phyloP scores from a whole-genome alignment of 2,797 vertebrate genomes.

The Eospalax fontanierii region DNA sequence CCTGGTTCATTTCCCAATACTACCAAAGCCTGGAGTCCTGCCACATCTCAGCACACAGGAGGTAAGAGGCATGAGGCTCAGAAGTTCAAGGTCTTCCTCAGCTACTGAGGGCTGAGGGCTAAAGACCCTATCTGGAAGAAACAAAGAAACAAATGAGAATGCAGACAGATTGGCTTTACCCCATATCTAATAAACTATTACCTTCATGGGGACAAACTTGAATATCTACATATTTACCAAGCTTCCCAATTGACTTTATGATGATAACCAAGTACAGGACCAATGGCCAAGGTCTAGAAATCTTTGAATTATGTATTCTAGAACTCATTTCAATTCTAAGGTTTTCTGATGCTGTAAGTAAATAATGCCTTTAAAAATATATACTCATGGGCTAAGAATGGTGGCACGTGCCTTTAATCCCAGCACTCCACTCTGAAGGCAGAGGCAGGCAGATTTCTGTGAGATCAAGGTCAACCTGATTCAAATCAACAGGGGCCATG shows the following conservation, averaged over 20 bases:
- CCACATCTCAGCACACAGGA: background rate
- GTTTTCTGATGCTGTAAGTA: constrained; percentile 14
- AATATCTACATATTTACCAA: background rate
- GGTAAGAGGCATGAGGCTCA: background rate
- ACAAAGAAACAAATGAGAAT: background rate
- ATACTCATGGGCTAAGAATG: background rate
- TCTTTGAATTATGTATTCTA: background rate
- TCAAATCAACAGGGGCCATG: too few relatives aligned
- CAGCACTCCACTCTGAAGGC: too few relatives aligned
- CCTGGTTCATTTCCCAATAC: background rate
- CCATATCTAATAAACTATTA: too few relatives aligned
- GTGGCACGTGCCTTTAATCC: too few relatives aligned
- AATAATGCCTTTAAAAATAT: background rate
- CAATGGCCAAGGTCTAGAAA: background rate
- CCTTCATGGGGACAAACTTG: background rate
- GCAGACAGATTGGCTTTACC: background rate
- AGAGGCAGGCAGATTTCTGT: too few relatives aligned
- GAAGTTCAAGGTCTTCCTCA: background rate
- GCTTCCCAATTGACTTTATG: background rate
- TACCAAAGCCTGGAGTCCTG: background rate
- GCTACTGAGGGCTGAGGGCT: background rate
- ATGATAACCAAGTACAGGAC: background rate
- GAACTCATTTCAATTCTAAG: background rate
- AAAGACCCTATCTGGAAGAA: background rate
- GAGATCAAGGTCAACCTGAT: too few relatives aligned